These are phyloP conservation scores for Sinotaia quadrata DNA, from an alignment of 2,888 invertebrate genomes.

Conservation along the genomic window DNA sequence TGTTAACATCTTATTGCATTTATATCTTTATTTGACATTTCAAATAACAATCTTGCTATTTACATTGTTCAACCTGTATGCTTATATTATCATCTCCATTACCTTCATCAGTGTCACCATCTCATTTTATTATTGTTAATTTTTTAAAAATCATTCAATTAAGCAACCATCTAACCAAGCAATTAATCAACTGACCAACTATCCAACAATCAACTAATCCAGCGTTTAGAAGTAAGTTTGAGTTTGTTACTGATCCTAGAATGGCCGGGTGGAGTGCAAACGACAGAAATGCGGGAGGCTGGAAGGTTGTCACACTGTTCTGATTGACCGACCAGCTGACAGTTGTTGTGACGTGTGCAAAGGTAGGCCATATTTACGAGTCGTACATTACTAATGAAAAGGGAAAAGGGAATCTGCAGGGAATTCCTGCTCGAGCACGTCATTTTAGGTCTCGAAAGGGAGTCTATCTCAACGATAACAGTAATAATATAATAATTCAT, in stretches of 20 bases:
- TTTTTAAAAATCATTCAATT: background rate
- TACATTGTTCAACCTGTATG: no score
- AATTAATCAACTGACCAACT: background rate
- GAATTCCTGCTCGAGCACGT: no score
- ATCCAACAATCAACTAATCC: background rate
- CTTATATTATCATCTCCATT: no score
- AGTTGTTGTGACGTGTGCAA: background rate
- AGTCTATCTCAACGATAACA: no score
- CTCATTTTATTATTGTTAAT: background rate
- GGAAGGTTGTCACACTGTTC: background rate
- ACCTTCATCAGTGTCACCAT: no score
- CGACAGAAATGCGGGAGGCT: background rate
- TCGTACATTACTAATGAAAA: no score
- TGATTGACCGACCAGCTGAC: background rate
- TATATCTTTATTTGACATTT: no score
- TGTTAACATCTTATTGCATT: no score
- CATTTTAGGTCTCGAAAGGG: no score
- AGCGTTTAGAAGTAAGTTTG: background rate
- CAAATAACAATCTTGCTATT: no score
- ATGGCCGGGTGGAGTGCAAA: background rate
- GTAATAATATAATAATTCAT: no score
- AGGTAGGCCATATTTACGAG: background rate
- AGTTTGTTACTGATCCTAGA: background rate
- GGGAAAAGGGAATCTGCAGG: no score
- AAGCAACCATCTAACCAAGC: background rate